Percentiles rank a stretch among this genome's conserved stretches.
These are phyloP conservation scores for Scleropages formosus DNA, from an alignment of 2,797 vertebrate species.

Conservation along the genomic window DNA sequence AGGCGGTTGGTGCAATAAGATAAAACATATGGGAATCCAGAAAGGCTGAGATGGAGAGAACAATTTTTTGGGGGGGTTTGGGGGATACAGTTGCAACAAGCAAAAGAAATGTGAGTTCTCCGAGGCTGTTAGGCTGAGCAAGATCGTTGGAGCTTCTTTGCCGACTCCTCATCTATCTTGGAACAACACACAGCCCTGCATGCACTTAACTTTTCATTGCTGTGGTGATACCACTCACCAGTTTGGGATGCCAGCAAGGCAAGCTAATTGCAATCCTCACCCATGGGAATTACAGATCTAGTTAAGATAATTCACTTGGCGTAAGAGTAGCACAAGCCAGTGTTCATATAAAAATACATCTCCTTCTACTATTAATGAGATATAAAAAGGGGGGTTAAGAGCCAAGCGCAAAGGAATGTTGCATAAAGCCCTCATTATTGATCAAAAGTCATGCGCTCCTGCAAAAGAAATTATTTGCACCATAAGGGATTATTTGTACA, in stretches of 20 bases:
- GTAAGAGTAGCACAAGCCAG: constrained; percentile 28
- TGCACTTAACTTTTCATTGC: not conserved
- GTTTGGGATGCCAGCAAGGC: not conserved
- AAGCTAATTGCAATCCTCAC: constrained; percentile 19
- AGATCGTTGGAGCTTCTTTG: not conserved
- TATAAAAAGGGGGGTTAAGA: not conserved
- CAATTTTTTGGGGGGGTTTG: constrained; percentile 1
- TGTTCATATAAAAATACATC: constrained; percentile 24
- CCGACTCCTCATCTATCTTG: not conserved
- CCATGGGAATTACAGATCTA: constrained; percentile 29
- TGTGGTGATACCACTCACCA: not conserved
- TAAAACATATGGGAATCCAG: not conserved
- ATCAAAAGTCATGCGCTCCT: too few relatives aligned
- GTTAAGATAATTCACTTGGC: constrained; percentile 33
- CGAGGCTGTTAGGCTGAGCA: constrained; percentile 16
- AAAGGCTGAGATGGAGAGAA: not conserved
- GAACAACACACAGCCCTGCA: not conserved
- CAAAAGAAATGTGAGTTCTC: constrained; percentile 25
- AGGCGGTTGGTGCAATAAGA: not conserved
- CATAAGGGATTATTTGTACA: too few relatives aligned
- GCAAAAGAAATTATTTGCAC: not conserved
- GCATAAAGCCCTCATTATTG: not conserved
- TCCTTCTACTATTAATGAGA: not conserved
- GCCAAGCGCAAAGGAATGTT: not conserved
- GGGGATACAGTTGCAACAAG: not conserved